These are phyloP conservation scores for Ophioderma brevispina DNA, from an alignment of 35 echinoderm and acorn worm species.

Conservation along the genomic window DNA sequence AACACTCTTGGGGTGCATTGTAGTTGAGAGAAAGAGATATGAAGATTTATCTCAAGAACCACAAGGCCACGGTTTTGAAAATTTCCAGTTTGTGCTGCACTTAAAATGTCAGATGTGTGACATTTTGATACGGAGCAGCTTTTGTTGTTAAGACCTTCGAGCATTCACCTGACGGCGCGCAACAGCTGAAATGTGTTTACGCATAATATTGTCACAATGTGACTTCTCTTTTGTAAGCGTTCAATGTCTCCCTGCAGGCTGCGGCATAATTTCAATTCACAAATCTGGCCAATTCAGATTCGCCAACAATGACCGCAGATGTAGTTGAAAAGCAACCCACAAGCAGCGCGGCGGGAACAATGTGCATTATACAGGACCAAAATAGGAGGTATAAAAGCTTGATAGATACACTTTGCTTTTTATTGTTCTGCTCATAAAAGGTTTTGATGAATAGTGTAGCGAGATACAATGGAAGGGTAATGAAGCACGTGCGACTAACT, in stretches of 20 bases:
- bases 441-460: neutral
- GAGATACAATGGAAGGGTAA: neutral
- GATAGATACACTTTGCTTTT: neutral
- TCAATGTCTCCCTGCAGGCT: neutral
- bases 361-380: neutral
- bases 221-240: neutral
- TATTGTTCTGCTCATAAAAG: neutral
- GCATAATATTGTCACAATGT: constrained; percentile 6
- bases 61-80: too few species aligned
- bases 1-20: too few species aligned
- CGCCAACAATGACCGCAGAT: constrained; percentile 2
- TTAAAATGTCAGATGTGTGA: too few species aligned
- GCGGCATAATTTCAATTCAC: constrained; percentile 7
- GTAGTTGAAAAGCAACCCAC: neutral
- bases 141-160: too few species aligned
- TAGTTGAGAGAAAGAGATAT: too few species aligned
- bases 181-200: constrained; percentile 13
- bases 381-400: neutral
- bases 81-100: too few species aligned
- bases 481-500: neutral
- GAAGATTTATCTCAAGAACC: too few species aligned
- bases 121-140: too few species aligned
- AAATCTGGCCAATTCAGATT: constrained; percentile 1
- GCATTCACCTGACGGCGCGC: neutral
- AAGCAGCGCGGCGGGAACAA: neutral